phyloP scores from a whole-genome alignment of 1,140 invertebrate genomes.

The Bombus sibiricus region DNA sequence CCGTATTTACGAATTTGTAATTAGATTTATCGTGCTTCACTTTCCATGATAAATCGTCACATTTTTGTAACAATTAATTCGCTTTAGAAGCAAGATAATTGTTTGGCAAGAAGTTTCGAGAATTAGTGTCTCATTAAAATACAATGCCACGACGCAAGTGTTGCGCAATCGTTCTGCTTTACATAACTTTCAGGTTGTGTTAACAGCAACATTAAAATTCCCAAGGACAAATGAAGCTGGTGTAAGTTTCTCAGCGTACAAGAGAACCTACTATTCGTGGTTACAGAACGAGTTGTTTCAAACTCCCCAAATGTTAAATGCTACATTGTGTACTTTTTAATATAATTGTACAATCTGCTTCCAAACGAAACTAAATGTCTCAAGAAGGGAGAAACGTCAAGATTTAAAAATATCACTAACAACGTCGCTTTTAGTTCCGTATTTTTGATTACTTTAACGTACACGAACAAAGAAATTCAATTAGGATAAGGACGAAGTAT shows the following conservation, averaged over 20 bases:
- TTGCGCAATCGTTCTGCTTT: conserved; percentile 36
- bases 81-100: not conserved
- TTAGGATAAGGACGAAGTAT: not conserved
- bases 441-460: not conserved
- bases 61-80: not conserved
- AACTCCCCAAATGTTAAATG: too few species aligned
- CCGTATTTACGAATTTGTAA: too few species aligned
- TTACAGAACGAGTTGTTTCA: too few species aligned
- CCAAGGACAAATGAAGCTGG: conserved; percentile 3
- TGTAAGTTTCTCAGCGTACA: not conserved
- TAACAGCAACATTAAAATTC: conserved; percentile 29
- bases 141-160: conserved; percentile 28
- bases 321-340: too few species aligned
- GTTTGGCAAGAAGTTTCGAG: conserved; percentile 28
- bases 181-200: conserved; percentile 18
- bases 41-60: not conserved
- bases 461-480: not conserved
- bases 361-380: not conserved
- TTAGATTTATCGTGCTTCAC: not conserved
- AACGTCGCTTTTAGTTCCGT: not conserved
- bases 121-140: conserved; percentile 23
- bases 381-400: not conserved
- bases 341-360: not conserved
- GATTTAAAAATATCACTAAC: not conserved
- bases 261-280: too few species aligned